These are phyloP conservation scores for Mamestra brassicae DNA, from an alignment of 2,888 invertebrate species.

Conservation along the genomic window DNA sequence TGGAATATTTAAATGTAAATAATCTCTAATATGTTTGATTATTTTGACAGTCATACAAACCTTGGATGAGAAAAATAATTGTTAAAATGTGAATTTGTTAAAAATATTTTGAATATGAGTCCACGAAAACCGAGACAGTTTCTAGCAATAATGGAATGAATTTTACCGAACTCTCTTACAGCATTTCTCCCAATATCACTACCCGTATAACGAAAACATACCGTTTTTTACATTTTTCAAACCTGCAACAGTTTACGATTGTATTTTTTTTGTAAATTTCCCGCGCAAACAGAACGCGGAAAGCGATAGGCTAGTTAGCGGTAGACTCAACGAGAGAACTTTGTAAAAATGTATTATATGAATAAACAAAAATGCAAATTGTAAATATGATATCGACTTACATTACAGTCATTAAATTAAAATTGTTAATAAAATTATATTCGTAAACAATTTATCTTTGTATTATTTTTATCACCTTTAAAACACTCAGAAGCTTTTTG, in stretches of 20 bases:
- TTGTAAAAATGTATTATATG: slow-evolving; percentile 90
- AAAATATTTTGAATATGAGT: no score
- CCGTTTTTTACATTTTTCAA: slow-evolving; percentile 54
- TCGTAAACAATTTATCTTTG: slow-evolving; percentile 87
- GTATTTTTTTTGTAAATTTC: slow-evolving; percentile 69
- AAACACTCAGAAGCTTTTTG: not conserved
- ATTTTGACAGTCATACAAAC: not conserved
- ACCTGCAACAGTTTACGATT: slow-evolving; percentile 58
- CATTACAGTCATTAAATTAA: slow-evolving; percentile 91
- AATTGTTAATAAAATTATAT: slow-evolving; percentile 91
- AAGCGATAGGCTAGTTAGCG: slow-evolving; percentile 63
- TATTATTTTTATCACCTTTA: slow-evolving; percentile 73
- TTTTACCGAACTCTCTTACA: slow-evolving; percentile 38
- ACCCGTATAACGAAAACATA: slow-evolving; percentile 38
- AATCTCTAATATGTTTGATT: not conserved
- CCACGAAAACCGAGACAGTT: not conserved
- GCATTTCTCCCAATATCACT: slow-evolving; percentile 55
- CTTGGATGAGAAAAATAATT: not conserved
- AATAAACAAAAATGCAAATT: slow-evolving; percentile 81
- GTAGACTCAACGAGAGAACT: slow-evolving; percentile 79
- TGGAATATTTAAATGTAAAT: slow-evolving; percentile 43
- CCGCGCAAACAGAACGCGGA: slow-evolving; percentile 55
- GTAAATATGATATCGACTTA: slow-evolving; percentile 90
- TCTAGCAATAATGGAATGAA: not conserved
- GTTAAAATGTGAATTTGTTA: not conserved